Evolutionary conservation across 2,113 vertebrate genomes (phyloP).

Genomic region (Dascyllus trimaculatus): DNA sequence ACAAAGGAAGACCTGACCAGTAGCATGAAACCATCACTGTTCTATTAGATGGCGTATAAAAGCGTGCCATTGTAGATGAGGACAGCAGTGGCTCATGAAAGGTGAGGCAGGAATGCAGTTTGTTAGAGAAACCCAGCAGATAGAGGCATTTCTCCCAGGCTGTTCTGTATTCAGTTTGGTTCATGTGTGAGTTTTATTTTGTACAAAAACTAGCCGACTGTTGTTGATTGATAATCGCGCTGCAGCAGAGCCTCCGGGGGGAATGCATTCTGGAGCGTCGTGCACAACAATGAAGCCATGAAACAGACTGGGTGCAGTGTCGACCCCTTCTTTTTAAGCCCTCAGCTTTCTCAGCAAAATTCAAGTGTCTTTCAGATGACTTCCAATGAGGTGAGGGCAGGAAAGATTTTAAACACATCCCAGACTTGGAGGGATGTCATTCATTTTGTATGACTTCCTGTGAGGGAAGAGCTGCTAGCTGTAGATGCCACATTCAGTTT

Average conservation of each 20-base stretch:
- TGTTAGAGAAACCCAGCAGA: constrained; percentile 1
- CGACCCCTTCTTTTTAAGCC: too few species aligned
- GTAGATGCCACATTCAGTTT: too few species aligned
- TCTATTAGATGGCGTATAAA: background rate
- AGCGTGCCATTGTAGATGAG: constrained; percentile 10
- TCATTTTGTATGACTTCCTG: too few species aligned
- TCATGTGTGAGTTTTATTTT: background rate
- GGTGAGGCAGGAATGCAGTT: background rate
- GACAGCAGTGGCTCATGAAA: background rate
- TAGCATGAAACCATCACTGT: background rate
- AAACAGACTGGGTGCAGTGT: background rate
- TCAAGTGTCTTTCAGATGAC: too few species aligned
- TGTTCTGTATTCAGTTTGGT: background rate
- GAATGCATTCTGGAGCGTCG: constrained; percentile 3
- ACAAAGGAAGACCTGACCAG: background rate
- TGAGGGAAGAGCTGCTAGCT: too few species aligned
- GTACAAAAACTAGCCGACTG: background rate
- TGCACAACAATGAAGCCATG: background rate
- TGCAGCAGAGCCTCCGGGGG: background rate
- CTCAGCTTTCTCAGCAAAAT: too few species aligned
- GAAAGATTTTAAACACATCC: too few species aligned
- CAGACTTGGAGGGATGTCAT: too few species aligned
- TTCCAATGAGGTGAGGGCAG: too few species aligned
- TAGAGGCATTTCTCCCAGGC: background rate
- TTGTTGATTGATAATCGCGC: constrained; percentile 14